These are phyloP conservation scores for Periphyllus acericola DNA, from an alignment of 2,888 invertebrate genomes.

Conservation along the genomic window DNA sequence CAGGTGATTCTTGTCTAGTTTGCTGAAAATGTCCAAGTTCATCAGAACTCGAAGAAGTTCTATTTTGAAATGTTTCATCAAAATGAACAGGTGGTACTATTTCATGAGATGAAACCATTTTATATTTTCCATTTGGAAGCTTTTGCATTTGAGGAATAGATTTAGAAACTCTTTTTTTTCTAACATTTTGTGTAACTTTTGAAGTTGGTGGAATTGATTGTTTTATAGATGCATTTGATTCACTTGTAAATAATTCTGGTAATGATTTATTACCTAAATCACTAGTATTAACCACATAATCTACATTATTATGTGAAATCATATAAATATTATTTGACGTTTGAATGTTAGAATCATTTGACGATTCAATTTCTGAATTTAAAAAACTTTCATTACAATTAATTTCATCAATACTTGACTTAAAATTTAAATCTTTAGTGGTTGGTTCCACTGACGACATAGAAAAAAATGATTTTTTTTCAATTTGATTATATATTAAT, in stretches of 20 bases:
- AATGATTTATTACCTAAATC: neutral
- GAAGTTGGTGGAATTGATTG: neutral
- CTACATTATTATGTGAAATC: conserved; percentile 11
- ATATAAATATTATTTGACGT: conserved; percentile 19
- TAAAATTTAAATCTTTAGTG: neutral
- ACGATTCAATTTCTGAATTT: neutral
- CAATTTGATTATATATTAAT: neutral
- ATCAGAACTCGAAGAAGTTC: neutral
- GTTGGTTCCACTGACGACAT: neutral
- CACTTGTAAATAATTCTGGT: neutral
- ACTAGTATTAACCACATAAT: neutral
- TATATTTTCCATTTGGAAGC: conserved; percentile 22
- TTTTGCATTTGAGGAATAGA: conserved; percentile 35
- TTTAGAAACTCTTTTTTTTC: neutral
- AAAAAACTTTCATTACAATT: neutral
- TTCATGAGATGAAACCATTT: conserved; percentile 34
- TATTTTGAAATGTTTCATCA: conserved; percentile 18
- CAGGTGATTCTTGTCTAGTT: neutral
- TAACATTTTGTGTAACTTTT: neutral
- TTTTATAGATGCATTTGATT: neutral
- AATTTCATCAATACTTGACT: neutral
- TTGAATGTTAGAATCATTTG: conserved; percentile 1
- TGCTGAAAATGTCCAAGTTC: neutral
- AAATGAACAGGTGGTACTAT: conserved; percentile 25
- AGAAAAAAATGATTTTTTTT: conserved; percentile 16